Percentiles rank a stretch among this genome's conserved stretches.
Evolutionary conservation across 1,140 invertebrate species (phyloP).

Genomic region (Planococcus citri): DNA sequence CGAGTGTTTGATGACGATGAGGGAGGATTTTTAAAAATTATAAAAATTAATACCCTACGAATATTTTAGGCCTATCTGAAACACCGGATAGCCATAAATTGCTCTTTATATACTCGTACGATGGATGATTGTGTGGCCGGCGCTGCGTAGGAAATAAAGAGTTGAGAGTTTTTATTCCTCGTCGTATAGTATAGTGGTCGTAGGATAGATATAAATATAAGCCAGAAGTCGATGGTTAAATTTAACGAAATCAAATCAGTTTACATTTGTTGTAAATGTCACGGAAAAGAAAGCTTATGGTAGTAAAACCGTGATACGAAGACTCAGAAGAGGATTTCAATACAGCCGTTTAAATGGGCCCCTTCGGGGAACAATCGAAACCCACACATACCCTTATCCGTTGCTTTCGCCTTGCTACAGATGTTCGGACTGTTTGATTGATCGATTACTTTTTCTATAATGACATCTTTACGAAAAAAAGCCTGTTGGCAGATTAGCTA

Average conservation of each 20-base stretch:
- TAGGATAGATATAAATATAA: too few relatives aligned
- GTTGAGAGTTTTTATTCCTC: too few relatives aligned
- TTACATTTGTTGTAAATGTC: constrained; percentile 17
- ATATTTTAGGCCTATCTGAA: too few relatives aligned
- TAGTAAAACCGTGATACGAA: constrained; percentile 9
- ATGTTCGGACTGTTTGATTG: constrained; percentile 18
- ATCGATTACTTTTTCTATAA: constrained; percentile 18
- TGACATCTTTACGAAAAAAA: constrained; percentile 13
- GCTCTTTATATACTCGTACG: too few relatives aligned
- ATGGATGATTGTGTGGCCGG: too few relatives aligned
- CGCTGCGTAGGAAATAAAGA: too few relatives aligned
- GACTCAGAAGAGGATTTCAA: constrained; percentile 17
- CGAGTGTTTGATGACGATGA: too few relatives aligned
- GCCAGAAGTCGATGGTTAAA: not conserved
- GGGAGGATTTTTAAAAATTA: too few relatives aligned
- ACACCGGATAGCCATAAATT: too few relatives aligned
- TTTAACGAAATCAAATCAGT: not conserved
- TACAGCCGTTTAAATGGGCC: constrained; percentile 5
- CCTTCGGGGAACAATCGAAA: constrained; percentile 17
- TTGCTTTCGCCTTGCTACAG: not conserved
- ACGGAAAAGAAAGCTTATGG: constrained; percentile 12
- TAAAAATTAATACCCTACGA: too few relatives aligned
- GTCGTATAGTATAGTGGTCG: too few relatives aligned
- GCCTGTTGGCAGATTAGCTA: constrained; percentile 18
- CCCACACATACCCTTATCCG: constrained; percentile 15